Conservation (phyloP, 2,113 vertebrate species). For the Arizona elegans region DNA sequence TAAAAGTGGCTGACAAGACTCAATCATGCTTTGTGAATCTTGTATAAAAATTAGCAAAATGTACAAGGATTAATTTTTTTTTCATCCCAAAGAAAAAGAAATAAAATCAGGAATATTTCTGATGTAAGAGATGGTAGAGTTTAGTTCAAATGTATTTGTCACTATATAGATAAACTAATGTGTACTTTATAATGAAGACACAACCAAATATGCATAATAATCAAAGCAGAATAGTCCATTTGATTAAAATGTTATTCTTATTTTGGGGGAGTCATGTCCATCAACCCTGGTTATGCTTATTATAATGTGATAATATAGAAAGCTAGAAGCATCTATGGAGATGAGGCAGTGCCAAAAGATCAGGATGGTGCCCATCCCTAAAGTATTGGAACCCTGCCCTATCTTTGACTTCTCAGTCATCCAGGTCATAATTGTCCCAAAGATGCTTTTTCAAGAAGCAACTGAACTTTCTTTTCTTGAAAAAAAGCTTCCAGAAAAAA, state of each 20-base stretch:
- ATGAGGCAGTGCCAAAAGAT: not conserved
- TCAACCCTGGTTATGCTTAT: not conserved
- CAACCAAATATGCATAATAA: not conserved
- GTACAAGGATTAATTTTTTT: not conserved
- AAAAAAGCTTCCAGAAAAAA: not conserved
- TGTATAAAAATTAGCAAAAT: not conserved
- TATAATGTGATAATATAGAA: not conserved
- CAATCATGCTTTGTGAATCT: not conserved
- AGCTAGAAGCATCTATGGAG: not conserved
- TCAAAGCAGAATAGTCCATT: not conserved
- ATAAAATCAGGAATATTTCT: not conserved
- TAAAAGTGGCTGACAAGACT: not conserved
- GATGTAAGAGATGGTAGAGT: not conserved
- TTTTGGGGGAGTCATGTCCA: not conserved
- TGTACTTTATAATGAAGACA: not conserved
- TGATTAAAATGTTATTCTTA: not conserved
- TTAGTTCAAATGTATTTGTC: not conserved
- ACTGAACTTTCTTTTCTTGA: not conserved
- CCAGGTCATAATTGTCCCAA: too few relatives aligned
- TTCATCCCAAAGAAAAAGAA: not conserved
- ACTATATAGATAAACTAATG: not conserved
- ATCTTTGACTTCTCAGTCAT: not conserved
- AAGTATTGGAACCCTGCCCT: not conserved
- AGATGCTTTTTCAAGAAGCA: too few relatives aligned
- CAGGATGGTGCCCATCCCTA: slow-evolving; percentile 4